A percentile compares a stretch with the other conserved stretches of the same genome.
Evolutionary conservation across 92 coral and sea anemone species (phyloP).

Genomic region (Epizoanthus rinbou): DNA sequence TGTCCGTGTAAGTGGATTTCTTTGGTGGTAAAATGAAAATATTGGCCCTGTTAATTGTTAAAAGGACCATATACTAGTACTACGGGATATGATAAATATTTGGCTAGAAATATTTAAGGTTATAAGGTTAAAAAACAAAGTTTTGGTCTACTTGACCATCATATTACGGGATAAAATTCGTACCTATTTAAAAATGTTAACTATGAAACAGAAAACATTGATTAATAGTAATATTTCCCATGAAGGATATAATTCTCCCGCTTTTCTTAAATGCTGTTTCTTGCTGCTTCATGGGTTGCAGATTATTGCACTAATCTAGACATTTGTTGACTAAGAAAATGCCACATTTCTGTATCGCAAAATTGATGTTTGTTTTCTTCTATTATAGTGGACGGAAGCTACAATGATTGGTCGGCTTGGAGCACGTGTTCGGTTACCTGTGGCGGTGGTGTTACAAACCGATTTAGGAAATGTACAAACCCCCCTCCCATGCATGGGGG

Average conservation of each 20-base stretch:
- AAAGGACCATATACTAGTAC: not conserved
- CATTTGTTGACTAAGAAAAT: no score
- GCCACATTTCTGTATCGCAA: not conserved
- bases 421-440: slow-evolving; percentile 92
- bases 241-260: not conserved
- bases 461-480: slow-evolving; percentile 83
- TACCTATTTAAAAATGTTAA: no score
- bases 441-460: slow-evolving; percentile 91
- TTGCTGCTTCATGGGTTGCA: not conserved
- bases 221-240: no score
- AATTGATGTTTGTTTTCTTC: not conserved
- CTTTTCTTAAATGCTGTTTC: not conserved
- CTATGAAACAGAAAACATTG: no score
- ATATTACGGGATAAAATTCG: no score
- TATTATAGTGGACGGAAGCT: slow-evolving; percentile 86
- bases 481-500: slow-evolving; percentile 96
- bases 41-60: not conserved
- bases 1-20: slow-evolving; percentile 82
- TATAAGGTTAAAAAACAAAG: no score
- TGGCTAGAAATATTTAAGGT: no score
- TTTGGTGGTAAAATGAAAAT: not conserved
- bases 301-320: not conserved
- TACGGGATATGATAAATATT: no score
- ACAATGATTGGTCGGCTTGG: slow-evolving; percentile 94
- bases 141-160: no score